A percentile compares a stretch with the other conserved stretches of the same genome.
These are phyloP conservation scores for Penaeus vannamei DNA, from an alignment of 1,140 invertebrate genomes.

Conservation along the genomic window DNA sequence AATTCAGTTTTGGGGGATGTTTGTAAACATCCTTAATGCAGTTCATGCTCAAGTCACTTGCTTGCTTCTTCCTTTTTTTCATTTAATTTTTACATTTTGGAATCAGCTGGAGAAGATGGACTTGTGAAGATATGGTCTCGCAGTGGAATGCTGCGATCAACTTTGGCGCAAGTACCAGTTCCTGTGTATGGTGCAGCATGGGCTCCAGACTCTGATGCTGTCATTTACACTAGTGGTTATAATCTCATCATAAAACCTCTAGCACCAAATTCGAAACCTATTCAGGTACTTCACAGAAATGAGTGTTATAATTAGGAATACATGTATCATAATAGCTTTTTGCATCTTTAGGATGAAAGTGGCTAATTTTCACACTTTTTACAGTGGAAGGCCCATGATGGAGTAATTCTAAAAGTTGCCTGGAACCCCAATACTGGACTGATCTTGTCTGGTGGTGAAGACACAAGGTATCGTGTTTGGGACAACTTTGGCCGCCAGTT, in stretches of 20 bases:
- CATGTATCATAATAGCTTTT: neutral
- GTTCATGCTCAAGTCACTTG: neutral
- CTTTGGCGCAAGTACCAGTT: conserved; percentile 85
- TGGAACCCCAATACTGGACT: conserved; percentile 92
- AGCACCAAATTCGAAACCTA: conserved; percentile 88
- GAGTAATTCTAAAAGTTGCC: conserved; percentile 86
- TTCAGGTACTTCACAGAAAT: conserved; percentile 54
- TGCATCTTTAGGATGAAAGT: neutral
- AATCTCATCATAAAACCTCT: conserved; percentile 91
- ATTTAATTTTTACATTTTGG: neutral
- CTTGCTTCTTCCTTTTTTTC: neutral
- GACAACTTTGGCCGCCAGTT: conserved; percentile 90
- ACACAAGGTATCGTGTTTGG: conserved; percentile 97
- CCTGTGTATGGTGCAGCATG: conserved; percentile 87
- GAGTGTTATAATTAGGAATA: neutral
- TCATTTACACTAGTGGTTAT: conserved; percentile 88
- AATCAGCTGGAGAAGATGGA: conserved; percentile 95
- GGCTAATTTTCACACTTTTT: neutral
- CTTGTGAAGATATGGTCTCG: conserved; percentile 96
- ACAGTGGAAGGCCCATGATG: conserved; percentile 97
- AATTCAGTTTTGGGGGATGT: neutral
- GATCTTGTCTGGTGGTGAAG: conserved; percentile 95
- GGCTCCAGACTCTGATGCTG: conserved; percentile 87
- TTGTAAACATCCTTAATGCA: neutral
- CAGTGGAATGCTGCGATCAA: conserved; percentile 94